Base-by-base conservation (phyloP, 1,140 invertebrate genomes). In the Eufriesea mexicana region DNA sequence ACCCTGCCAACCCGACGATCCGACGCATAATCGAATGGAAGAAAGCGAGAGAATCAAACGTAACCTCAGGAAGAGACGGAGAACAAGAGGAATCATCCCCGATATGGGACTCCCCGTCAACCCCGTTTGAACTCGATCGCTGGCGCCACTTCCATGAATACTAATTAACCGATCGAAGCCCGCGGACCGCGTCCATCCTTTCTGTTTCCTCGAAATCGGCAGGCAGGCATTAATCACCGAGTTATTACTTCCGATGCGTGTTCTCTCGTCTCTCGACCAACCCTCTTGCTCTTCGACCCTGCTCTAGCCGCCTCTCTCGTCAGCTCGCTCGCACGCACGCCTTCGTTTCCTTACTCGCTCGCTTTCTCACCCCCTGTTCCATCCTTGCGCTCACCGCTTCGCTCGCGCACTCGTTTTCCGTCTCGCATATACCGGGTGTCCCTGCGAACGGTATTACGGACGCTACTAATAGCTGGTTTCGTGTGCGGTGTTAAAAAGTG, bases 211-310 rank as follows among this genome's bases (percentile, higher is more conserved):
- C 49, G n/a, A 75, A 57, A 57, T 75, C 54, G 71, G 42, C 25
- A 57, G 45, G 28, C 64, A 62, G 66, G n/a, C 18, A 61, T 84
- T 73, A 73, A 84, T 79, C 76, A 70, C 7, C 28, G 42, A 47
- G 71, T 62, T 82, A 82, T 68, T 76, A 71, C 68, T 57, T 72
- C 67, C 57, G 55, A 79, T 71, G 61, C 57, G 55, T 62, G 64
- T 57, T 42, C 42, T 61, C 51, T 55, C 64, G 23, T 51, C 55
- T 25, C 20, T n/a, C 7, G 16, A 10, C n/a, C 42, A 35, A 8
- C 64, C 20, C 25, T 62, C 59, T 28, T 12, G 25, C 9, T 8
- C 42, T 25, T 12, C 8, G 5, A 23, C 23, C 14, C 57, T 7
- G 5, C 4, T 55, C 20, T 55, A 7, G 10, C 20, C 5, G 12